Percentiles rank a stretch among this genome's conserved stretches.
Conservation (phyloP, 1,140 invertebrate species). For the Anthonomus grandis region DNA sequence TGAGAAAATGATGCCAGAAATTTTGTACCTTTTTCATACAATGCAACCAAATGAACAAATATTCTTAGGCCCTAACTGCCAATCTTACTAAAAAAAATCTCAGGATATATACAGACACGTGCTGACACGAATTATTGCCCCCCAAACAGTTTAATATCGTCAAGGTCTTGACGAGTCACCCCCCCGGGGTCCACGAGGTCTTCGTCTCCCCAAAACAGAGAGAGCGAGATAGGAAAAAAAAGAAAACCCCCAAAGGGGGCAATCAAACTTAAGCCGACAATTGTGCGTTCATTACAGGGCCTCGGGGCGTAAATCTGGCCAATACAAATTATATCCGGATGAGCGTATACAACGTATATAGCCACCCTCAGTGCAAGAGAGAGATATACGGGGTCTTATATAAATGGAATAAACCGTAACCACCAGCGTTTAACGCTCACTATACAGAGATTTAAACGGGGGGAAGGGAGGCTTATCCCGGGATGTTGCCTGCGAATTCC, state of each 20-base stretch:
- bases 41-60: too few relatives aligned
- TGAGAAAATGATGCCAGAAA: too few relatives aligned
- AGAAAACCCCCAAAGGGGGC: slow-evolving; percentile 33
- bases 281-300: slow-evolving; percentile 51
- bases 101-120: too few relatives aligned
- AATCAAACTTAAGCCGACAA: slow-evolving; percentile 50
- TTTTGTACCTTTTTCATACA: too few relatives aligned
- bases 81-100: too few relatives aligned
- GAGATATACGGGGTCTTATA: too few relatives aligned
- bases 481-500: slow-evolving; percentile 27
- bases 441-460: slow-evolving; percentile 29
- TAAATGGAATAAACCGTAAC: too few relatives aligned
- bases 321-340: slow-evolving; percentile 51
- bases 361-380: slow-evolving; percentile 21
- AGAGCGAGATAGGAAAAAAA: not conserved
- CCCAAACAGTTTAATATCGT: slow-evolving; percentile 21
- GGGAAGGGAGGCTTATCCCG: too few relatives aligned
- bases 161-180: not conserved
- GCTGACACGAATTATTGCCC: slow-evolving; percentile 20
- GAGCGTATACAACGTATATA: slow-evolving; percentile 29
- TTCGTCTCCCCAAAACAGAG: too few relatives aligned
- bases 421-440: slow-evolving; percentile 34
- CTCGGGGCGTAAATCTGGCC: slow-evolving; percentile 50
- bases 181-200: too few relatives aligned
- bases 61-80: too few relatives aligned